Evolutionary conservation across 2,113 vertebrate genomes (phyloP).

Genomic region (Nicator chloris): DNA sequence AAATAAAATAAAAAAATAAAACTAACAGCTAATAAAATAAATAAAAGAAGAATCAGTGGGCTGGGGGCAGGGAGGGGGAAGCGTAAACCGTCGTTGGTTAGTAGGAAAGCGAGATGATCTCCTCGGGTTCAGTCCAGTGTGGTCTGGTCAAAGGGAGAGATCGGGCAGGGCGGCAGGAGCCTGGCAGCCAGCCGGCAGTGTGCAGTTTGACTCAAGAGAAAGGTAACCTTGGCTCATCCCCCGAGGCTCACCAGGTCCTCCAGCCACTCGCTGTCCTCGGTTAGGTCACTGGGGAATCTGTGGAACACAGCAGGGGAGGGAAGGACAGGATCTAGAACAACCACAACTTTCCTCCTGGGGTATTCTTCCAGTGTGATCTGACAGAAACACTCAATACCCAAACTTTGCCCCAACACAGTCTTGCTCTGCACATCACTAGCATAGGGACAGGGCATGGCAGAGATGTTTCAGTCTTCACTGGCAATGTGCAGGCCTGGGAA

Average conservation of each 20-base stretch:
- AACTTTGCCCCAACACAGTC: background rate
- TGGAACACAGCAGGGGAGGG: conserved; percentile 1
- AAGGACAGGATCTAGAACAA: background rate
- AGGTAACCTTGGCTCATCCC: conserved; percentile 69
- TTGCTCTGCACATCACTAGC: background rate
- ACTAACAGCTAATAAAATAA: conserved; percentile 77
- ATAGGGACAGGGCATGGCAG: rapidly evolving
- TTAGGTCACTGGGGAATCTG: conserved; percentile 70
- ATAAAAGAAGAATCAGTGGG: conserved; percentile 70
- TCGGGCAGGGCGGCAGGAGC: conserved; percentile 65
- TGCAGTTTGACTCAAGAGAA: conserved; percentile 69
- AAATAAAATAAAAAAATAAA: conserved; percentile 70
- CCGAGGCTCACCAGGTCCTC: conserved; percentile 72
- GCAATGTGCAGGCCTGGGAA: background rate
- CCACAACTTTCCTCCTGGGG: background rate
- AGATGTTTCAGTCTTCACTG: background rate
- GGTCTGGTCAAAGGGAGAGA: conserved; percentile 75
- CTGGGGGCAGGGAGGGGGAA: conserved; percentile 10
- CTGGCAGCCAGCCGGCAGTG: conserved; percentile 69
- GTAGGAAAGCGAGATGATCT: conserved; percentile 79
- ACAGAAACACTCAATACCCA: background rate
- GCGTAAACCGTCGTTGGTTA: conserved; percentile 76
- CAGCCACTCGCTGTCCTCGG: conserved; percentile 69
- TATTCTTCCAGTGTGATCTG: rapidly evolving
- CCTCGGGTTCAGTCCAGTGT: conserved; percentile 67